phyloP scores from a whole-genome alignment of 2,797 vertebrate genomes.

The Chlorospingus semifuscus region DNA sequence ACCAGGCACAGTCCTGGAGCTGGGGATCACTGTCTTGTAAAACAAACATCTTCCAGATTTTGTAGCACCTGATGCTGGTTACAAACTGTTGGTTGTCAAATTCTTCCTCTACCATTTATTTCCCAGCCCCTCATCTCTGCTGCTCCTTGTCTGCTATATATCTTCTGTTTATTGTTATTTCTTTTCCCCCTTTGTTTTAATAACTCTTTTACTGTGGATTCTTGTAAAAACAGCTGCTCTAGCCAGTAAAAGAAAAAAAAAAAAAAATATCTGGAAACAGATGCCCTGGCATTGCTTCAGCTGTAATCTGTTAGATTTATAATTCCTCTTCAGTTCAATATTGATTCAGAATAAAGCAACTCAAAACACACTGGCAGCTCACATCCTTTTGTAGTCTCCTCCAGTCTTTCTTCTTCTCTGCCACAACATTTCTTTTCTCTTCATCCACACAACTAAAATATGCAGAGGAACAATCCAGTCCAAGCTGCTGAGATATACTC shows the following conservation, averaged over 20 bases:
- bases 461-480: background rate
- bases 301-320: slow-evolving; percentile 57
- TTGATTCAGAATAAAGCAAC: slow-evolving; percentile 65
- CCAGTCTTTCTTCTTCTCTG: background rate
- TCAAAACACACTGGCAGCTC: slow-evolving; percentile 36
- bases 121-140: background rate
- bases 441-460: background rate
- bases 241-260: slow-evolving; percentile 10
- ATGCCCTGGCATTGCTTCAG: slow-evolving; percentile 61
- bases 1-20: slow-evolving; percentile 19
- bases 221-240: slow-evolving; percentile 72
- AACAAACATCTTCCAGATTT: slow-evolving; percentile 60
- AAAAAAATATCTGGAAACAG: slow-evolving; percentile 43
- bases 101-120: slow-evolving; percentile 40
- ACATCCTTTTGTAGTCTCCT: background rate
- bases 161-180: slow-evolving; percentile 51
- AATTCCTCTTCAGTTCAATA: slow-evolving; percentile 59
- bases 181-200: slow-evolving; percentile 64
- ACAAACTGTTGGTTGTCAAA: slow-evolving; percentile 27
- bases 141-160: slow-evolving; percentile 42
- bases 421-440: background rate
- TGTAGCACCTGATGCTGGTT: slow-evolving; percentile 32
- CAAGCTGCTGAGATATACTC: background rate
- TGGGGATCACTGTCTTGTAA: slow-evolving; percentile 44
- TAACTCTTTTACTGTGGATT: slow-evolving; percentile 69